Evolutionary conservation across 2,113 vertebrate genomes (phyloP), one percentile per base, ranked within the genome.

Genomic region (Craseonycteris thonglongyai): DNA sequence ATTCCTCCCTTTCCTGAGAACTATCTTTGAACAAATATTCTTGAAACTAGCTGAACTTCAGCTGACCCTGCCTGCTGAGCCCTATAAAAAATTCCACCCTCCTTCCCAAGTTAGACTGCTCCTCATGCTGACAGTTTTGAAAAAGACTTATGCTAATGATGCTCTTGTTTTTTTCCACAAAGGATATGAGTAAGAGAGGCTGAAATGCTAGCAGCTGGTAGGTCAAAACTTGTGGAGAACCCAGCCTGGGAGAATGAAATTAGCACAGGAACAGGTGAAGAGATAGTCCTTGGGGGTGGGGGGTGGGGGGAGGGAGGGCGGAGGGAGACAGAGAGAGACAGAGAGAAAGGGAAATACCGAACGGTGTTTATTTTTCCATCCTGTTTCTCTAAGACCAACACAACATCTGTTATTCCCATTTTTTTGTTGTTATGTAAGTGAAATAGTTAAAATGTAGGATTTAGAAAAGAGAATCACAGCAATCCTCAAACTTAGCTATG

Each of bases 11-110:
- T 95, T 69, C 74, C 49, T 71, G 49, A 82, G 79, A 86, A 85
- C 28, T 45, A 47, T 65, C 84, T 87, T 89, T 82, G 74, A 89
- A 78, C 35, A 89, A 91, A 85, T 61, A 71, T 42, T 96, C 75
- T 92, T 81, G 71, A 96, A 96, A 87, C 33, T 61, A 87, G 66
- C 30, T 96, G 95, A 96, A 93, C 88, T 97, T 94, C 76, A 90
- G 71, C 35, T 94, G 89, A 92, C 59, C 95, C 91, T 75, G 45
- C 33, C 76, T 94, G 81, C 85, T 80, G 26, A 92, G 58, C 35
- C 30, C 71, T 81, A 22, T 95, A 86, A 94, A 92, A 88, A 90
- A 81, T 82, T 86, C 93, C 81, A 93, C 93, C 56, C 81, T 79
- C 28, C 75, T 86, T 92, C 30, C 58, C 65, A 74, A 72, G 49